Conservation (phyloP, 2,888 invertebrate species). For the Abscondita cerata region DNA sequence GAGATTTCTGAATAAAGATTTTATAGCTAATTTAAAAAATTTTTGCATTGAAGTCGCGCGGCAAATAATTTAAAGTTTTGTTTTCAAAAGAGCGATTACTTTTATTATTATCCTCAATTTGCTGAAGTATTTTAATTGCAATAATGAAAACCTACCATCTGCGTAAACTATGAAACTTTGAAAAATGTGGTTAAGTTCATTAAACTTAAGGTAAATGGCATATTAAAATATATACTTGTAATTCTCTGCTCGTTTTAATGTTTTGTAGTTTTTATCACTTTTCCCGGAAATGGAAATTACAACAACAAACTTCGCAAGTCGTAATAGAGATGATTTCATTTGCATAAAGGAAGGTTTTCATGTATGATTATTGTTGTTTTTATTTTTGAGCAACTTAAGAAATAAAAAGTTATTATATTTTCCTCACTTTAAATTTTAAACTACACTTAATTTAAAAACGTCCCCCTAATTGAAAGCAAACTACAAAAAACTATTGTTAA, state of each 20-base stretch:
- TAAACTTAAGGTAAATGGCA: constrained; percentile 26
- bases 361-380: constrained; percentile 30
- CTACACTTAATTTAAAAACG: too few species aligned
- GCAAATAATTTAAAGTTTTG: constrained; percentile 13
- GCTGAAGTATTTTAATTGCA: not conserved
- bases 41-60: constrained; percentile 1
- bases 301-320: constrained; percentile 34
- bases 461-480: too few species aligned
- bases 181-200: not conserved
- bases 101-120: too few species aligned
- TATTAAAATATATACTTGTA: constrained; percentile 38
- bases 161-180: constrained; percentile 17
- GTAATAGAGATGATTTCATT: constrained; percentile 37
- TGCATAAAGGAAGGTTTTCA: constrained; percentile 39
- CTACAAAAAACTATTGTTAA: too few species aligned
- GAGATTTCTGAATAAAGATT: constrained; percentile 16
- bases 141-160: too few species aligned
- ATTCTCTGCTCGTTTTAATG: constrained; percentile 31
- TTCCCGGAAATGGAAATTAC: constrained; percentile 37
- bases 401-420: too few species aligned
- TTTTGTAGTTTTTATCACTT: constrained; percentile 32
- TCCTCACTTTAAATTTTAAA: too few species aligned
- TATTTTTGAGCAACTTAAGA: too few species aligned
- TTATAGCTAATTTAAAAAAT: constrained; percentile 21
- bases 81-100: not conserved